Conservation (phyloP, 1,140 invertebrate species). For the Drosophila parvula region DNA sequence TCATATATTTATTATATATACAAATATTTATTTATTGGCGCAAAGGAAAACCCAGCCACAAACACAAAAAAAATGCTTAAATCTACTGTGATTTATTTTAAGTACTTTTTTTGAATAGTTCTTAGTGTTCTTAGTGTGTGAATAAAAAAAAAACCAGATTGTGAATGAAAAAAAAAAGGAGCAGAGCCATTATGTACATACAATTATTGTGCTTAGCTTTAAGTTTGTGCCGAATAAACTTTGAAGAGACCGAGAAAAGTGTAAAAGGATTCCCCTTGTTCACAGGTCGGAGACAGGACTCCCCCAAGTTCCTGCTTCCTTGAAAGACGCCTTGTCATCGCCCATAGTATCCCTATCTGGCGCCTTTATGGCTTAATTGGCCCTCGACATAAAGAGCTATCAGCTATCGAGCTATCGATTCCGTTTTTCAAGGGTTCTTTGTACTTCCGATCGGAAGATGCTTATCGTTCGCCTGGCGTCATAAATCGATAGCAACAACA, state of each 20-base stretch:
- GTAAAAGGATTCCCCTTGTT: background rate
- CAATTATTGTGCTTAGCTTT: slow-evolving; percentile 32
- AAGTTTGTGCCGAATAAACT: slow-evolving; percentile 42
- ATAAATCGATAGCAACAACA: no score
- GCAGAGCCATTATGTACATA: slow-evolving; percentile 41
- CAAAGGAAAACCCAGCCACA: slow-evolving; percentile 30
- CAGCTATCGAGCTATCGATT: background rate
- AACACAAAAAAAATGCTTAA: slow-evolving; percentile 73
- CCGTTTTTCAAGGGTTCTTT: background rate
- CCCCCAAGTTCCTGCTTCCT: background rate
- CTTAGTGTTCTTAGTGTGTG: slow-evolving; percentile 49
- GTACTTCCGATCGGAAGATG: slow-evolving; percentile 34
- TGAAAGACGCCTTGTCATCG: no score
- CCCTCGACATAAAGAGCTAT: background rate
- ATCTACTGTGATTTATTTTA: slow-evolving; percentile 82
- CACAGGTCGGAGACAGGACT: background rate
- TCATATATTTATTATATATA: slow-evolving; percentile 24
- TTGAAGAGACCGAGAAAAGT: slow-evolving; percentile 15
- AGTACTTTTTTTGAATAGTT: slow-evolving; percentile 77
- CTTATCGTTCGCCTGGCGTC: slow-evolving; percentile 2
- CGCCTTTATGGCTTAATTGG: background rate
- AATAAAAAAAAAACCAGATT: slow-evolving; percentile 14
- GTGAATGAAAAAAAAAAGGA: slow-evolving; percentile 23
- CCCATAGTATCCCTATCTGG: no score
- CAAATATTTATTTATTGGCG: slow-evolving; percentile 39